These are phyloP conservation scores for Eurystomus glaucurus DNA, from an alignment of 2,797 vertebrate genomes.

Conservation along the genomic window DNA sequence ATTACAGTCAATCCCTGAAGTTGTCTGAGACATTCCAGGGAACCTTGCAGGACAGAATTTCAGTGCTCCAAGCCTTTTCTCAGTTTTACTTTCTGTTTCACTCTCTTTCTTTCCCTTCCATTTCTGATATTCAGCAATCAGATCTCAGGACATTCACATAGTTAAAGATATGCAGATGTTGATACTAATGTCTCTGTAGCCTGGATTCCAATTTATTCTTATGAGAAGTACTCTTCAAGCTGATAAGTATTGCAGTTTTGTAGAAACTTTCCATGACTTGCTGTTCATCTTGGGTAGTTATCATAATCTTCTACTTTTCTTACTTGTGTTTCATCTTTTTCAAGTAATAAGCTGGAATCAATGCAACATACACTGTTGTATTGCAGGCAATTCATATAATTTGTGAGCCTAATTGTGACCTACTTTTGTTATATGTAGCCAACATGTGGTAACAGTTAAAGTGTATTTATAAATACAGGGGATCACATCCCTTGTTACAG, in stretches of 20 bases:
- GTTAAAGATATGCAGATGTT: neutral
- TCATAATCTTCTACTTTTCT: neutral
- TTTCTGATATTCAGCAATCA: neutral
- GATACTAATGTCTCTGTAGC: neutral
- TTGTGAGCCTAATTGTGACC: neutral
- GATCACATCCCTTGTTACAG: neutral
- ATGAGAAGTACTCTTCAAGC: neutral
- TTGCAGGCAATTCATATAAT: neutral
- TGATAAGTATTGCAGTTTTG: neutral
- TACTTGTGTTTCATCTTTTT: conserved; percentile 4
- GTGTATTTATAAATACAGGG: neutral
- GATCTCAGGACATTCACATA: neutral
- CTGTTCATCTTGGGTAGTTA: neutral
- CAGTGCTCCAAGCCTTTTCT: neutral
- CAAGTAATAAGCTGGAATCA: neutral
- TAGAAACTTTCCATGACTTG: conserved; percentile 6
- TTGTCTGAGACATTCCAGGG: neutral
- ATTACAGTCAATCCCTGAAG: neutral
- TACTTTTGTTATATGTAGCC: neutral
- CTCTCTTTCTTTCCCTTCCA: neutral
- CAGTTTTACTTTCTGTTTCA: neutral
- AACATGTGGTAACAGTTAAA: conserved; percentile 46
- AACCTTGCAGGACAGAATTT: neutral
- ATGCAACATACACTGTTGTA: neutral
- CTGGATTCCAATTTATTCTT: neutral